Evolutionary conservation across 2,888 invertebrate species (phyloP), one percentile per base, ranked within the genome.

Genomic region (Orthosia cruda): DNA sequence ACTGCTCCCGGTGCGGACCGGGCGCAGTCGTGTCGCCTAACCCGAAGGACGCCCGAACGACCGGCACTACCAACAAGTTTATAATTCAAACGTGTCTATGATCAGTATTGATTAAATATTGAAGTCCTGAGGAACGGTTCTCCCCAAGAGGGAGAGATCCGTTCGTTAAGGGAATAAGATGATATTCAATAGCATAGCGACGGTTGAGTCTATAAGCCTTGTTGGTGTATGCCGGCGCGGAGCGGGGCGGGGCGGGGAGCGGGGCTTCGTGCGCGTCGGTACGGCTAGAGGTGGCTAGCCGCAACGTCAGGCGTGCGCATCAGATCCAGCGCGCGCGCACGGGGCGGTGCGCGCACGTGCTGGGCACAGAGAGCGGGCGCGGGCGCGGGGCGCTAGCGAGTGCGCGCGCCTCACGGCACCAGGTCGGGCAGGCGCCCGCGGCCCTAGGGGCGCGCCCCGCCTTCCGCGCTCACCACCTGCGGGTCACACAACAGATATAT

Each of bases 361-460:
- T 92, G 90, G 87, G 92, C 87, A 91, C 20, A 82, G 66, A 82
- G 77, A 59, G 84, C 70, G 77, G 61, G 69, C 20, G 84, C 72
- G 85, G 77, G 74, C 78, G 85, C 83, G 81, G 88, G 80, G 88
- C 88, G 87, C 90, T 89, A 91, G 89, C 85, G 88, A 88, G 90
- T 88, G 92, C 88, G 92, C 89, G 94, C 83, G 84, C 85, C 96
- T 97, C 97, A 97, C 96, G 97, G 97, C 96, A 97, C 97, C 94
- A 97, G 96, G 96, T 97, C 97, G 96, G 97, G 97, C 97, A 97
- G 97, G 97, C 97, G 97, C 95, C 95, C 96, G 93, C 96, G 96
- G 94, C 95, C 97, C 97, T 97, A 97, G 97, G 97, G 96, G 93
- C 96, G 97, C 89, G 93, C 95, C 80, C 92, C 92, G 86, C 91